Percentiles rank a stretch among this genome's conserved stretches.
phyloP scores from a whole-genome alignment of 2,797 vertebrate species.

The Staurois parvus region DNA sequence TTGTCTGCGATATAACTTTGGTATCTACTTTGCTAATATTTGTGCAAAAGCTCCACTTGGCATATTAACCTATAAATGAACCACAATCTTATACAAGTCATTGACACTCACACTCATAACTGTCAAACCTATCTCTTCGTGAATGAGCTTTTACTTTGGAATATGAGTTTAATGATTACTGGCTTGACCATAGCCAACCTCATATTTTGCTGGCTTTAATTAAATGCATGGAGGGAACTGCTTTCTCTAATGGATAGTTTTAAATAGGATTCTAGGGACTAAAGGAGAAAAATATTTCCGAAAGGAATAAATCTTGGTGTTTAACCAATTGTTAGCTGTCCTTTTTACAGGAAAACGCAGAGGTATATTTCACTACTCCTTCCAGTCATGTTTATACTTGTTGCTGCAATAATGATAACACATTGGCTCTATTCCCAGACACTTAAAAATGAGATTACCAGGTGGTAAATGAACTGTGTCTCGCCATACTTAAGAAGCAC shows the following conservation, averaged over 20 bases:
- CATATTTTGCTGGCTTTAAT: constrained; percentile 55
- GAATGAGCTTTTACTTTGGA: constrained; percentile 27
- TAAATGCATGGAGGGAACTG: constrained; percentile 42
- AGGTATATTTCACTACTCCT: constrained; percentile 49
- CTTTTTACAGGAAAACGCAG: constrained; percentile 29
- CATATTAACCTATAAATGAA: constrained; percentile 27
- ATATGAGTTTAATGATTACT: constrained; percentile 34
- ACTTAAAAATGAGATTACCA: constrained; percentile 62
- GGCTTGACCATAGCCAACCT: constrained; percentile 18
- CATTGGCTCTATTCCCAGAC: constrained; percentile 59
- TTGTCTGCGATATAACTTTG: background rate
- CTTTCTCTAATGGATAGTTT: constrained; percentile 45
- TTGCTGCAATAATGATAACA: constrained; percentile 60
- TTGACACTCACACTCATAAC: constrained; percentile 8
- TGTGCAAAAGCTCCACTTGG: constrained; percentile 8
- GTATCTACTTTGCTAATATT: background rate
- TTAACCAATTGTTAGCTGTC: constrained; percentile 53
- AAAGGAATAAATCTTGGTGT: constrained; percentile 53
- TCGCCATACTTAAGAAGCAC: constrained; percentile 49
- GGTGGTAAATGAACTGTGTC: constrained; percentile 62
- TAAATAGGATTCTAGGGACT: constrained; percentile 51
- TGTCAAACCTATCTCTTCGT: constrained; percentile 12
- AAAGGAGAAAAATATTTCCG: constrained; percentile 50
- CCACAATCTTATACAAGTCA: constrained; percentile 14
- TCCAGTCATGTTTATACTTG: constrained; percentile 55